These are phyloP conservation scores for Brachionus asplanchnoidis DNA, from an alignment of 1,140 invertebrate species.

Conservation along the genomic window DNA sequence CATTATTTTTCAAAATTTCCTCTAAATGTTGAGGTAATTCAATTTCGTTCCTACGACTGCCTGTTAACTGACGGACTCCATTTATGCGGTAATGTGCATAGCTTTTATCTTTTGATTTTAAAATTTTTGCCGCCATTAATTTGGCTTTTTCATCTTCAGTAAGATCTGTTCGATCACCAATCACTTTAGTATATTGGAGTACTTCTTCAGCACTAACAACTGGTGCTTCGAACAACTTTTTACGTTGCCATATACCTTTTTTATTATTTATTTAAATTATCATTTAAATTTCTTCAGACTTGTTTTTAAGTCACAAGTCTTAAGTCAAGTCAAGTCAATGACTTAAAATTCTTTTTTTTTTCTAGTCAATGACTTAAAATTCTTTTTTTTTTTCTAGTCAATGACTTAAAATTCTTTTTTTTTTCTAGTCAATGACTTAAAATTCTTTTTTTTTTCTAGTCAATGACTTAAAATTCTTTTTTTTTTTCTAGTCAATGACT, in stretches of 20 bases:
- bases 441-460: too few relatives aligned
- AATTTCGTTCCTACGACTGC: conserved; percentile 49
- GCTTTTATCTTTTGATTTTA: conserved; percentile 60
- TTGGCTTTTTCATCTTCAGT: conserved; percentile 63
- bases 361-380: too few relatives aligned
- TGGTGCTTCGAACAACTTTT: conserved; percentile 29
- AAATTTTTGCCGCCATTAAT: conserved; percentile 61
- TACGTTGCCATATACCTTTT: conserved; percentile 32
- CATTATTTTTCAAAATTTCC: conserved; percentile 27
- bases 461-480: too few relatives aligned
- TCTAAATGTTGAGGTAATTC: conserved; percentile 43
- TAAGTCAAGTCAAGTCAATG: too few relatives aligned
- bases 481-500: too few relatives aligned
- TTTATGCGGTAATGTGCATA: conserved; percentile 65
- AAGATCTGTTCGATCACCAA: conserved; percentile 61
- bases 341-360: too few relatives aligned
- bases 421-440: too few relatives aligned
- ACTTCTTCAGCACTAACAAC: conserved; percentile 35
- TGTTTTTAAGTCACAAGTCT: too few relatives aligned
- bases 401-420: too few relatives aligned
- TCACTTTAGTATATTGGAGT: conserved; percentile 46
- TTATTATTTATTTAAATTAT: too few relatives aligned
- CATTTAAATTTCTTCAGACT: too few relatives aligned
- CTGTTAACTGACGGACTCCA: conserved; percentile 61
- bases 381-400: too few relatives aligned